phyloP scores from a whole-genome alignment of 2,113 vertebrate species.

The Aegithalos caudatus region DNA sequence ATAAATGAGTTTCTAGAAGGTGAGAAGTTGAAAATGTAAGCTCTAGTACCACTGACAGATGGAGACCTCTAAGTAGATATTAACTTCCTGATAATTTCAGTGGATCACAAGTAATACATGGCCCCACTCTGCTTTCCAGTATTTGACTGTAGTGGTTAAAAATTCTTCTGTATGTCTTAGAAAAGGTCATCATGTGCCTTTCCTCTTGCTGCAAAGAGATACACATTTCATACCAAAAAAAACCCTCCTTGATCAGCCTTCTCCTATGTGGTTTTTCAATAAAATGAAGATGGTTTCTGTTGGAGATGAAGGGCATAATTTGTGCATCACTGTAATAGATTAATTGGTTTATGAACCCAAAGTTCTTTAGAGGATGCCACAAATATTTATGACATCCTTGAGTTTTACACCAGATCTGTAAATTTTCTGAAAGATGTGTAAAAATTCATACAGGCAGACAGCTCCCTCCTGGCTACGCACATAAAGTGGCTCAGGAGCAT shows the following conservation, averaged over 20 bases:
- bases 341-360: background rate
- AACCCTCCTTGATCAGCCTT: background rate
- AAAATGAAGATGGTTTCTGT: background rate
- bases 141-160: background rate
- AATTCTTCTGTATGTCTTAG: background rate
- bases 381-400: slow-evolving; percentile 43
- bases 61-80: background rate
- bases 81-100: background rate
- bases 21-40: background rate
- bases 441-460: slow-evolving; percentile 43
- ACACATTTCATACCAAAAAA: background rate
- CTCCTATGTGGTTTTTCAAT: background rate
- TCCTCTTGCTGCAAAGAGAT: background rate
- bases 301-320: background rate
- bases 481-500: slow-evolving; percentile 32
- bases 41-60: background rate
- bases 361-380: background rate
- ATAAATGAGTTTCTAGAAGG: background rate
- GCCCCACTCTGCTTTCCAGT: background rate
- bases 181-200: background rate
- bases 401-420: slow-evolving; percentile 45
- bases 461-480: slow-evolving; percentile 11
- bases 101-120: background rate
- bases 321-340: background rate
- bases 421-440: slow-evolving; percentile 48